Base-by-base conservation (phyloP, 35 echinoderm and acorn worm species). In the Strongylocentrotus purpuratus region DNA sequence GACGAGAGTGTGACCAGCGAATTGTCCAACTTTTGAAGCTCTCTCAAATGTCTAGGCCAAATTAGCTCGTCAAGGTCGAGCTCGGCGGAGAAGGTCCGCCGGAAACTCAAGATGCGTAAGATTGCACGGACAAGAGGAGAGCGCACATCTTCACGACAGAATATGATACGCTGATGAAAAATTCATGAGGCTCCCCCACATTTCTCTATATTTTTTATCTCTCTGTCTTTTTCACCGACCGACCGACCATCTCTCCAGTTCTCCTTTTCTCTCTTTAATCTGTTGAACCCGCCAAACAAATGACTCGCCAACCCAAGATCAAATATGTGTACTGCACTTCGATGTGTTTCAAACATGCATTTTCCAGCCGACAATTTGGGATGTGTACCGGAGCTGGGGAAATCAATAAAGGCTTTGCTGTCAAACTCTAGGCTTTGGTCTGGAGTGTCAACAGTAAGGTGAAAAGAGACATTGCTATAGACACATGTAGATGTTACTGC, bases 301-400 rank as follows among this genome's bases (percentile, higher is more conserved):
- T 93, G 33, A 46, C 46, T 93, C 91, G 31, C 48, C 91, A 32
- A 46, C 33, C 45, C 91, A 93, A 93, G 91, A 93, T 93, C 91
- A 93, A 93, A 93, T 93, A 93, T 93, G 91, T 93, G 91, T 93
- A 93, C 91, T 93, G 91, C 91, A 93, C 91, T 93, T 93, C 91
- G 46, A 58, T 93, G 91, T 93, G 91, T 93, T 93, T 93, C 91
- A 93, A 93, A 93, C 91, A 93, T 93, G 91, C 91, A 93, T 93
- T 93, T 93, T 50, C 47, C 48, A n/a, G 91, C 91, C 91, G 48
- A 93, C 91, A 93, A 93, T 93, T 93, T 93, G 33, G 91, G 91
- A 93, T 93, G 91, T 93, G 91, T 58, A 93, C 91, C 91, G 48
- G 87, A 48, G 91, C 91, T 33, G 48, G 91, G 33, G 91, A 93